Evolutionary conservation across 2,113 vertebrate species (phyloP), one percentile per base, ranked within the genome.

Genomic region (Phyllostomus hastatus): DNA sequence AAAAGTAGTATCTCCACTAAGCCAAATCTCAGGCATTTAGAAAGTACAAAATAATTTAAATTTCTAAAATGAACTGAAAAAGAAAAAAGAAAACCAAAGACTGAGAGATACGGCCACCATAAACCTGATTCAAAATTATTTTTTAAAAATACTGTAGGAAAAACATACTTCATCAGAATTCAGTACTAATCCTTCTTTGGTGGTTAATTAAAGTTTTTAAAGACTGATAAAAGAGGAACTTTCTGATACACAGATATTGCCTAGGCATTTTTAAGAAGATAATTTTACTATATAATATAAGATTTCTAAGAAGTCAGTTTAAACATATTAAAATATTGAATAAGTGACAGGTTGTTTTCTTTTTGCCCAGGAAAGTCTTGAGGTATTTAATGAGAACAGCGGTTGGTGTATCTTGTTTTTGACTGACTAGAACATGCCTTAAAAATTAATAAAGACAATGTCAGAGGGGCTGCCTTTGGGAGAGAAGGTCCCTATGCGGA

Each of bases 21-120:
- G 96, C 94, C 96, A 97, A 97, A 93, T 97, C 59, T 16, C 79
- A 96, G 96, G 85, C 95, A 97, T 97, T 97, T 96, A 81, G 84
- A 97, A 96, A 97, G 94, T 86, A 96, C 70, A 88, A 96, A 85
- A 94, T 93, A 75, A 67, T 86, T 82, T 64, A 87, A 94, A 91
- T 89, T 93, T 79, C 35, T 86, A 66, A 93, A 95, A 41, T 80
- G 93, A 95, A 86, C 52, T 19, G 86, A 80, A 91, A 83, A 82
- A 64, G 16, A 80, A 95, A 95, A 59, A 73, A 89, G 1, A 73
- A 79, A 82, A 48, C 16, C 28, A 67, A 78, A 95, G 54, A 33
- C 67, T 22, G 61, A 91, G 35, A 85, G 57, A 70, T 78, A 82
- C 54, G 28, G 50, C 31, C 64, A 33, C 70, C 75, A 59, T 83